phyloP scores from a whole-genome alignment of 2,113 vertebrate genomes.

The Mobula birostris region DNA sequence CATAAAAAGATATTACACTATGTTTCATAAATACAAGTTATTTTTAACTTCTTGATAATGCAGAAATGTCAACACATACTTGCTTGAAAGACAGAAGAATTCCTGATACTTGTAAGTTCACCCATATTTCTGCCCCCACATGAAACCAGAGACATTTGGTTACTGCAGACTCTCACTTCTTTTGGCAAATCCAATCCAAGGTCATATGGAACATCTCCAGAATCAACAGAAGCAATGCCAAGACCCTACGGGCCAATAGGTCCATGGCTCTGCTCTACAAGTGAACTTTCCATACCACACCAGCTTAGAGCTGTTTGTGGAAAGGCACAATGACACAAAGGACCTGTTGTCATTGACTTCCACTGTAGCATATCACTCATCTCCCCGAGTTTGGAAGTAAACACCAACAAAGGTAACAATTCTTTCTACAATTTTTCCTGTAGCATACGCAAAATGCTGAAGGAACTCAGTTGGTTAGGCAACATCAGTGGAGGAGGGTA shows the following conservation, averaged over 20 bases:
- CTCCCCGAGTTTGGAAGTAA: no score
- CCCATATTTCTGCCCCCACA: not conserved
- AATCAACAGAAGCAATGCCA: not conserved
- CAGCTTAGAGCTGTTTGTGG: not conserved
- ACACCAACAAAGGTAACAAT: no score
- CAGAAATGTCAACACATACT: not conserved
- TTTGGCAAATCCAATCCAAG: not conserved
- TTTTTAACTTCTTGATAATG: not conserved
- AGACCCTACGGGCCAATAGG: not conserved
- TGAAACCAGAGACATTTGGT: not conserved
- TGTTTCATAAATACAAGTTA: not conserved
- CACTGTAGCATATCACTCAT: no score
- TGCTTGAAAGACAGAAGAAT: not conserved
- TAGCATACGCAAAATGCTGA: no score
- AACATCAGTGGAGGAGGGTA: no score
- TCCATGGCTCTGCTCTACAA: not conserved
- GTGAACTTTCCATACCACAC: not conserved
- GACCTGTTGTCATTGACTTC: not conserved
- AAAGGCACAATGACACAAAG: not conserved
- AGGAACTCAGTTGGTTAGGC: no score
- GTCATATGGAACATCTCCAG: not conserved
- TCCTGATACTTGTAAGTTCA: not conserved
- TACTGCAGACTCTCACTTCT: not conserved
- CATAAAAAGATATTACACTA: not conserved
- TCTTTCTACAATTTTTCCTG: no score